A percentile compares a stretch with the other conserved stretches of the same genome.
Evolutionary conservation across 2,113 vertebrate species (phyloP).

Genomic region (Ictalurus punctatus): DNA sequence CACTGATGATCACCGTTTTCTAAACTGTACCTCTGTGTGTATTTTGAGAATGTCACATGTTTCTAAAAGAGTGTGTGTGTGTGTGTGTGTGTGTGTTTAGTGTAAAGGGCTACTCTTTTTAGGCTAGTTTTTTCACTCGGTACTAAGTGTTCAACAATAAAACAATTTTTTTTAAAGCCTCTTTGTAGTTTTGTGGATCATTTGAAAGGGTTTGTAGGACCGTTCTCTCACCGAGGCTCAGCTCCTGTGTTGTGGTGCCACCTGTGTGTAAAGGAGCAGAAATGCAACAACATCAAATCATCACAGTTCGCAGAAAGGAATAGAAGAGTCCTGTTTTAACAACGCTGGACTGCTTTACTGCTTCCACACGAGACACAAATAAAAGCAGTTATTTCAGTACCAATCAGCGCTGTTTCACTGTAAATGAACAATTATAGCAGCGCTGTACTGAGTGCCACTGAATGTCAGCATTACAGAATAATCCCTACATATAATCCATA

Average conservation of each 20-base stretch:
- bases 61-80: constrained; percentile 53
- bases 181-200: background rate
- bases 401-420: background rate
- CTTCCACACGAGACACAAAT: background rate
- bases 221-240: background rate
- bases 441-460: background rate
- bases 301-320: too few species aligned
- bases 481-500: background rate
- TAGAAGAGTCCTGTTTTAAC: background rate
- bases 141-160: constrained; percentile 54
- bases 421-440: too few species aligned
- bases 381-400: background rate
- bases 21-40: constrained; percentile 29
- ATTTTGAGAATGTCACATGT: background rate
- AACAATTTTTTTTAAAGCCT: background rate
- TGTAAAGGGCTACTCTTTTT: constrained; percentile 75
- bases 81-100: constrained; percentile 57
- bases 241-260: background rate
- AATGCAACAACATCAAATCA: background rate
- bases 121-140: constrained; percentile 65
- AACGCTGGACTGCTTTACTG: background rate
- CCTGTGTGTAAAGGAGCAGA: background rate
- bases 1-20: constrained; percentile 50
- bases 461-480: background rate
- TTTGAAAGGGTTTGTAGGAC: background rate